Base-by-base conservation (phyloP, 2,113 vertebrate species). In the Onychostoma macrolepis region DNA sequence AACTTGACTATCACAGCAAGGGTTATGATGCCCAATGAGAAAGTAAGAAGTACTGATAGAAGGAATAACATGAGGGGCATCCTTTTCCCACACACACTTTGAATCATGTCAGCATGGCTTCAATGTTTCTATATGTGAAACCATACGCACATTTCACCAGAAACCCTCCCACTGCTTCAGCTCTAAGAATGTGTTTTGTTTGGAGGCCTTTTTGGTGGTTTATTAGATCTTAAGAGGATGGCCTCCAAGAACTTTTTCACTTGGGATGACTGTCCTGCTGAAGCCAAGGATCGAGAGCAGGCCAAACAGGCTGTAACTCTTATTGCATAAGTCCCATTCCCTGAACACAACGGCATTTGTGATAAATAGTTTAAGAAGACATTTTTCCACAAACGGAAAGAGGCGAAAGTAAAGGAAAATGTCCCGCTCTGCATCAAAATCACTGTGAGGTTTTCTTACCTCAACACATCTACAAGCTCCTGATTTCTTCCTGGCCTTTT, bases 321-420 rank as follows among this genome's bases (percentile, higher is more conserved):
- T 82, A 86, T 84, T 83, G 86, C 77, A 84, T 90, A 77, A 91
- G 80, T 84, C 84, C 88, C 33, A 88, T 89, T 89, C 91, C 82
- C 86, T 72, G 67, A 76, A 88, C 79, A 86, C 50, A 86, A 45
- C 43, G 72, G 76, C 48, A 53, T 21, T 41, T 80, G 74, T 81
- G 75, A 91, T 83, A 87, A 89, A 86, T 72, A 85, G 63, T 79
- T 85, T n/a, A 63, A 87, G 86, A 48, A 81, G 13, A 67, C 76
- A 17, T 63, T 69, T 26, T 89, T 89, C 58, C 74, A 76, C 84
- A 81, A 85, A 78, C 69, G 21, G 78, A 71, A 89, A 84, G 86
- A 79, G 90, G 28, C 36, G 75, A 58, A 65, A 85, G 53, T 26
- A 56, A 71, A 84, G 58, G 28, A 81, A 71, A 61, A 65, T 76